A percentile compares a stretch with the other conserved stretches of the same genome.
phyloP scores from a whole-genome alignment of 1,140 invertebrate genomes.

The Phortica variegata region DNA sequence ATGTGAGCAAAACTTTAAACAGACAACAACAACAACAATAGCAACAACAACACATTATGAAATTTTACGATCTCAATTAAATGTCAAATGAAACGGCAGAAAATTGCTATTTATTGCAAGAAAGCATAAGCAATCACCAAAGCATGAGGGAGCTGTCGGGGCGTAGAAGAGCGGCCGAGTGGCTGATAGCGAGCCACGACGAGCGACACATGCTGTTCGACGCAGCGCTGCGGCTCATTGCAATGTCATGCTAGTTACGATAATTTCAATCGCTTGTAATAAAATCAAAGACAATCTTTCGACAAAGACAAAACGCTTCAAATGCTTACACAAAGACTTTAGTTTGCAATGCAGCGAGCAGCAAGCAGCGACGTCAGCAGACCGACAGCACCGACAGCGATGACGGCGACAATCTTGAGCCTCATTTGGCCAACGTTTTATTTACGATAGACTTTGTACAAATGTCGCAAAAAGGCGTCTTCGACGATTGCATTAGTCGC shows the following conservation, averaged over 20 bases:
- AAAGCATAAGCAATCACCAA: slow-evolving; percentile 13
- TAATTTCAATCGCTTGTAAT: slow-evolving; percentile 42
- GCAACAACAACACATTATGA: slow-evolving; percentile 23
- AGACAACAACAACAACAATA: slow-evolving; percentile 1
- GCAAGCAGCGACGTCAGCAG: too few relatives aligned
- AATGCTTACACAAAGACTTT: slow-evolving; percentile 17
- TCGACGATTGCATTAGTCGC: too few relatives aligned
- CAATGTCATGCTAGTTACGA: too few relatives aligned
- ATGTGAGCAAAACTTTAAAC: slow-evolving; percentile 2
- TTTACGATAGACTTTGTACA: too few relatives aligned
- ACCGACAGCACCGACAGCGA: background rate
- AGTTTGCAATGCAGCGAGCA: too few relatives aligned
- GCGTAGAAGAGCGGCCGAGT: slow-evolving; percentile 2
- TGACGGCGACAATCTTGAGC: too few relatives aligned
- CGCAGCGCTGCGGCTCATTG: too few relatives aligned
- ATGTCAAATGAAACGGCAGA: slow-evolving; percentile 54
- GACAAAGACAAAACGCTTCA: too few relatives aligned
- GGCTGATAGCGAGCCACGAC: slow-evolving; percentile 3
- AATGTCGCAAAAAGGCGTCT: too few relatives aligned
- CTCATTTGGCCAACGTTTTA: too few relatives aligned
- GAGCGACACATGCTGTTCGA: slow-evolving; percentile 7
- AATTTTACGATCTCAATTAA: slow-evolving; percentile 55
- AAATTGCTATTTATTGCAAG: slow-evolving; percentile 48
- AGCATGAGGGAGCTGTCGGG: slow-evolving; percentile 19
- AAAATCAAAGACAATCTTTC: slow-evolving; percentile 36